Evolutionary conservation across 2,888 invertebrate genomes (phyloP), one percentile per base, ranked within the genome.

Genomic region (Pollenia angustigena): DNA sequence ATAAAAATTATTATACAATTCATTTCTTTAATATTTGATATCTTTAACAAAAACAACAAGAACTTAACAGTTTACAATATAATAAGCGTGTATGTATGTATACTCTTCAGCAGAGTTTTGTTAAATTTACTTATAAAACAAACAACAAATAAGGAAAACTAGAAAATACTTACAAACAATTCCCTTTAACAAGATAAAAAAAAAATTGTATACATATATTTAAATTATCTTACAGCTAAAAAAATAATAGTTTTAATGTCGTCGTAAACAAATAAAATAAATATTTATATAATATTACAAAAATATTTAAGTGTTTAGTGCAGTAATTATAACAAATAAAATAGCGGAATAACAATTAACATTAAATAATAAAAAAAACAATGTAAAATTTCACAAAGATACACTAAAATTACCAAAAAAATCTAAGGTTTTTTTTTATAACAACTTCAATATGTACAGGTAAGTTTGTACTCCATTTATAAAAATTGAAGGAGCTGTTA

Each of bases 51-150:
- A 66, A 62, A 79, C 76, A 58, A 71, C 78, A 68, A 71, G 68
- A 87, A 64, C 81, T 69, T 74, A 81, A 88, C 54, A 79, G 71
- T 81, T 72, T 76, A 81, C 81, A 81, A 81, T 87, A 82, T 78
- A 72, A 85, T 85, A 85, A 86, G 86, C 78, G 75, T 88, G 79
- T 88, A 88, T 89, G 79, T 88, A 88, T 89, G 89, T 90, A 89
- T 89, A 89, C 90, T 90, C 89, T 90, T 89, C 89, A 87, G 87
- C 90, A 90, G 90, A 90, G 90, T 90, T 90, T 89, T 90, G 90
- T 90, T 90, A 89, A 90, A 90, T 89, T 90, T 90, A 90, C 90
- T 90, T 89, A 89, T 89, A 88, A 89, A 83, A 76, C 18, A 76
- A 83, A 89, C 85, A 88, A 88, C 87, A 89, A 87, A 88, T 88